A percentile compares a stretch with the other conserved stretches of the same genome.
Evolutionary conservation across 2,797 vertebrate genomes (phyloP).

Genomic region (Falco rusticolus): DNA sequence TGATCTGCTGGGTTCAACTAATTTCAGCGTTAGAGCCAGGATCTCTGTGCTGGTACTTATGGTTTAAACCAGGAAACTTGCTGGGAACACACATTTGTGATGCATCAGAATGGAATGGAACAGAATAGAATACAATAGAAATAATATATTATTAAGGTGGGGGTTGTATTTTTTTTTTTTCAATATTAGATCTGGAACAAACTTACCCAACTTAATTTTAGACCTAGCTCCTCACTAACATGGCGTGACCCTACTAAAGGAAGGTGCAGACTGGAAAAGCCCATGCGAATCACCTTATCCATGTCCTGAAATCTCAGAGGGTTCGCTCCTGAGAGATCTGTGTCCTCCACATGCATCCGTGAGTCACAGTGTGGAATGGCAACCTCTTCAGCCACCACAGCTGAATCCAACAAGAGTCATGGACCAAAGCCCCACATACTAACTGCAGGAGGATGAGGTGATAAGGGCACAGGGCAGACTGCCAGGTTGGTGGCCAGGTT

Average conservation of each 20-base stretch:
- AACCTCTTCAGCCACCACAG: neutral
- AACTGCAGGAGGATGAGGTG: neutral
- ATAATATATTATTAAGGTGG: neutral
- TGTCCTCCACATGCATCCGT: neutral
- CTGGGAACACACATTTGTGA: neutral
- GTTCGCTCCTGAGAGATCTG: neutral
- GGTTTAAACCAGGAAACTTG: neutral
- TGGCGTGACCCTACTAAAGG: neutral
- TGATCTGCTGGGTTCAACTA: neutral
- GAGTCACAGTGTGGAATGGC: neutral
- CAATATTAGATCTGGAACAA: neutral
- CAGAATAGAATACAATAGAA: neutral
- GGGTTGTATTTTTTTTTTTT: no score
- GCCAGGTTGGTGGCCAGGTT: neutral
- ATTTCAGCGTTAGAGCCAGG: slow-evolving; percentile 7
- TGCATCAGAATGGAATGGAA: neutral
- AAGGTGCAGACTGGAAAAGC: neutral
- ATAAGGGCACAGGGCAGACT: neutral
- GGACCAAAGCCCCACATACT: neutral
- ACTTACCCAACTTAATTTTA: neutral
- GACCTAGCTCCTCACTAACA: neutral
- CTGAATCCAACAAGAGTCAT: neutral
- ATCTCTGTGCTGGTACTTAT: neutral
- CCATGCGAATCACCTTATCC: neutral
- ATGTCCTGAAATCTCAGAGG: neutral